phyloP scores from a whole-genome alignment of 2,113 vertebrate species.

The Nothobranchius kuhntae region DNA sequence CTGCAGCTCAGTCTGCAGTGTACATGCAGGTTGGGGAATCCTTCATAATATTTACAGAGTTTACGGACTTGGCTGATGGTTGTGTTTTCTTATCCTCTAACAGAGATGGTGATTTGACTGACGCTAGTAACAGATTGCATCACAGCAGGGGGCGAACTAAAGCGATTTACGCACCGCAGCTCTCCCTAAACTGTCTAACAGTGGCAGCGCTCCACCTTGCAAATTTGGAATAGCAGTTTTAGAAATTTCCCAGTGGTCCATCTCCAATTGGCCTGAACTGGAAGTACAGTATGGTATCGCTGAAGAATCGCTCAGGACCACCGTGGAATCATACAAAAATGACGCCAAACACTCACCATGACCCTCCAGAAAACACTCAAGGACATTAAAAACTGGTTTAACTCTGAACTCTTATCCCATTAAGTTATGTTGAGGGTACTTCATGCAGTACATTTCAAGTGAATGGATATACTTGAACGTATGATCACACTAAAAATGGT shows the following conservation, averaged over 20 bases:
- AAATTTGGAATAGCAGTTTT: constrained; percentile 67
- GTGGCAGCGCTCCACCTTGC: constrained; percentile 69
- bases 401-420: no score
- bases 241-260: constrained; percentile 62
- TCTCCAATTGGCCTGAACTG: constrained; percentile 56
- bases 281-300: constrained; percentile 43
- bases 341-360: constrained; percentile 7
- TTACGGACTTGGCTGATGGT: constrained; percentile 56
- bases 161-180: constrained; percentile 57
- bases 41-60: constrained; percentile 50
- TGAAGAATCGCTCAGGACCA: constrained; percentile 33
- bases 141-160: constrained; percentile 62
- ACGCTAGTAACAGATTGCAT: constrained; percentile 69
- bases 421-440: no score
- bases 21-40: constrained; percentile 56
- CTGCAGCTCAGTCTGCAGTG: constrained; percentile 14
- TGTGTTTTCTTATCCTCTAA: constrained; percentile 55
- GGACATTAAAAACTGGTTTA: constrained; percentile 7
- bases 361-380: constrained; percentile 28
- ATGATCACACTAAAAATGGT: constrained; percentile 2
- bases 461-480: background rate
- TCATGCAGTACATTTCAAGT: no score
- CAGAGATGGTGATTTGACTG: constrained; percentile 64
- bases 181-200: constrained; percentile 64
- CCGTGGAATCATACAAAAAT: constrained; percentile 28